Evolutionary conservation across 2,888 invertebrate genomes (phyloP), one percentile per base, ranked within the genome.

Genomic region (Leucophenga maculata): DNA sequence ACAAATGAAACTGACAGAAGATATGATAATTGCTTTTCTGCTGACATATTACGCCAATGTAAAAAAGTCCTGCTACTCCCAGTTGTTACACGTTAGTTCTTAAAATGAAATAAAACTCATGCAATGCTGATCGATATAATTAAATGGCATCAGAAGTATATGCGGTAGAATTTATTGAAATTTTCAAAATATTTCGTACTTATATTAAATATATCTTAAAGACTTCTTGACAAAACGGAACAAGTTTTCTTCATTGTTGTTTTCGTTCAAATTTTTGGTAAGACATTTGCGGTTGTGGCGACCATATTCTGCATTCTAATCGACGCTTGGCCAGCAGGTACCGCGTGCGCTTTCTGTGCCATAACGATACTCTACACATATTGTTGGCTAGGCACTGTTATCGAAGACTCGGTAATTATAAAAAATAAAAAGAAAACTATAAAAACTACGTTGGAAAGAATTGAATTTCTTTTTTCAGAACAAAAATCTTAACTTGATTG

Each of bases 341-440:
- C 74, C 9, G 39, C 71, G 0, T 86, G 77, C 32, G 39, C 83
- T 20, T 0, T 73, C 1, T 82, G 76, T 54, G 69, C 72, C 0
- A 64, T 75, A 4, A 65, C 72, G 1, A 46, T 75, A 1, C 75
- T 85, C 0, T 86, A 86, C 16, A 65, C 78, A 0, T 86, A 74
- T 54, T 86, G 85, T 69, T 77, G 75, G 0, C 70, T 85, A 2
- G 85, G 85, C 3, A 80, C 83, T n/a, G 26, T 81, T 2, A 79
- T 84, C 3, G 78, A 82, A 57, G 72, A 62, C 39, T 76, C 86
- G 32, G 85, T 84, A 31, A 67, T 72, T 11, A 31, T 6, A 18
- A 13, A n/a, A 18, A 13, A n/a, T 39, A 1, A 13, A 32, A 18
- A 0, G 44, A 52, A 16, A 16, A 16, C 16, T 52, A 9, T 6